A percentile compares a stretch with the other conserved stretches of the same genome.
These are phyloP conservation scores for Myotis davidii DNA, from an alignment of 2,113 vertebrate species.

Conservation along the genomic window DNA sequence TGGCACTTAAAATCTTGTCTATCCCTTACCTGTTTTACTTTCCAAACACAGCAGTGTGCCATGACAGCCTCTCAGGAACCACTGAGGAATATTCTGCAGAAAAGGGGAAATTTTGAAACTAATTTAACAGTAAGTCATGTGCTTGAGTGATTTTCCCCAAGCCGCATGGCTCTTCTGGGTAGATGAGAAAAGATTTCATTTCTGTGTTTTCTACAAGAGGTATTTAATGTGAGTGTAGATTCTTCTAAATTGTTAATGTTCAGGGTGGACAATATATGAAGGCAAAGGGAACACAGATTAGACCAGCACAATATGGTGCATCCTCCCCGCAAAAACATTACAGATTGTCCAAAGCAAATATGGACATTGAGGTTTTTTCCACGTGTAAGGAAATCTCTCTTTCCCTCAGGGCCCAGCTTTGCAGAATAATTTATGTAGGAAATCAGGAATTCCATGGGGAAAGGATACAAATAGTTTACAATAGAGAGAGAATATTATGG, in stretches of 20 bases:
- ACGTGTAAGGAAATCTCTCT: constrained; percentile 49
- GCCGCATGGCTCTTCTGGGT: neutral
- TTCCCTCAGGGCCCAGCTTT: neutral
- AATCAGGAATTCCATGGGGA: constrained; percentile 10
- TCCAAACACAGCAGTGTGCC: neutral
- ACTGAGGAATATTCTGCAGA: neutral
- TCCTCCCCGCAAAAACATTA: neutral
- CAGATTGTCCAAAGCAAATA: constrained; percentile 3
- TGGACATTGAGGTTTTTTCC: neutral
- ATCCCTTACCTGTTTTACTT: neutral
- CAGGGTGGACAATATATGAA: neutral
- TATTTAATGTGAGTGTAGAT: neutral
- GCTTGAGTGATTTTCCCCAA: neutral
- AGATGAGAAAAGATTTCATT: neutral
- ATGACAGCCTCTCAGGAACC: neutral
- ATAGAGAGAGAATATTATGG: neutral
- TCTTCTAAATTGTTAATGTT: neutral
- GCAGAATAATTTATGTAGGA: constrained; percentile 43
- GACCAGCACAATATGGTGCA: neutral
- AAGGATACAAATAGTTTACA: constrained; percentile 11
- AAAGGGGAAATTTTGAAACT: neutral
- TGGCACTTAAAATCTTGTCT: neutral
- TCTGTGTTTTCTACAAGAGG: neutral
- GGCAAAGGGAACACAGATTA: neutral
- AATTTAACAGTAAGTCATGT: constrained; percentile 2